phyloP scores from a whole-genome alignment of 2,113 vertebrate genomes.

The Apeltes quadracus region DNA sequence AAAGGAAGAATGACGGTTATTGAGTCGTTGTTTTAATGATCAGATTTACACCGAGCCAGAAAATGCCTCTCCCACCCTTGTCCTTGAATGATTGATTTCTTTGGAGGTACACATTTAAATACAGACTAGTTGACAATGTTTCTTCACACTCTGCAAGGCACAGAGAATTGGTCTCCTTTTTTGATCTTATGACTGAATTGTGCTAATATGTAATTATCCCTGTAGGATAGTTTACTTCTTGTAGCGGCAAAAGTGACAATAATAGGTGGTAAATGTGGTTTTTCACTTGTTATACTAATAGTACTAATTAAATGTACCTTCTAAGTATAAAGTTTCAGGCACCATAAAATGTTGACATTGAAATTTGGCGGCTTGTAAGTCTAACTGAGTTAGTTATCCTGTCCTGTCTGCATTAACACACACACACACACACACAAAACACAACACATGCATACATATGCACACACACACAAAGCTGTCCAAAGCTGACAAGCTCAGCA shows the following conservation, averaged over 20 bases:
- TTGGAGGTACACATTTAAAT: conserved; percentile 35
- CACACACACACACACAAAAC: conserved; percentile 40
- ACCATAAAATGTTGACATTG: conserved; percentile 42
- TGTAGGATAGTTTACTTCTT: not conserved
- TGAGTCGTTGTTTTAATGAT: conserved; percentile 36
- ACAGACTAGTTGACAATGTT: conserved; percentile 7
- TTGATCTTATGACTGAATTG: conserved; percentile 13
- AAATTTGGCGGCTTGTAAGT: conserved; percentile 41
- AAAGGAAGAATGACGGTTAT: conserved; percentile 34
- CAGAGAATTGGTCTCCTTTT: not conserved
- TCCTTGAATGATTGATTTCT: conserved; percentile 38
- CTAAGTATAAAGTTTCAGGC: not conserved
- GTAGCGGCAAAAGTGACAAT: not conserved
- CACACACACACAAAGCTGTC: conserved; percentile 51
- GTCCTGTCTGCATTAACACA: conserved; percentile 45
- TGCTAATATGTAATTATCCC: conserved; percentile 8
- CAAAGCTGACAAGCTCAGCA: conserved; percentile 77
- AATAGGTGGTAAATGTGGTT: not conserved
- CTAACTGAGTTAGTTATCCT: conserved; percentile 40
- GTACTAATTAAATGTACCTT: no score
- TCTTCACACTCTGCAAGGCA: conserved; percentile 17
- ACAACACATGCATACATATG: conserved; percentile 21
- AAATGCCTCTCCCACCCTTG: not conserved
- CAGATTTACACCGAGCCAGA: conserved; percentile 36
- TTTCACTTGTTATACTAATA: not conserved